Percentiles rank a stretch among this genome's conserved stretches.
These are phyloP conservation scores for Diarsia mendica DNA, from an alignment of 2,888 invertebrate species.

Conservation along the genomic window DNA sequence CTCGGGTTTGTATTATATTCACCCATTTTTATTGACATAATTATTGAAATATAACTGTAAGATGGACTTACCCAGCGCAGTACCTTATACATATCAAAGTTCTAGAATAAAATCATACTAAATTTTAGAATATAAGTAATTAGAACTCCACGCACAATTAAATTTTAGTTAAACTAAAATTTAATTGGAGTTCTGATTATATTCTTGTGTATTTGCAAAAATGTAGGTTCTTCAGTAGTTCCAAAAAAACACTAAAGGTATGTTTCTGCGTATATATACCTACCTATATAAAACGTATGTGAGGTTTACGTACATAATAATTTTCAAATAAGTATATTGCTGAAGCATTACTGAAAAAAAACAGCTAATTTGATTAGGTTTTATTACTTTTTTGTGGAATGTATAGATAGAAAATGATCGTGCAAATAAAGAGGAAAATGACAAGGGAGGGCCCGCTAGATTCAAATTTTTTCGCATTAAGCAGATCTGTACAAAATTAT, in stretches of 20 bases:
- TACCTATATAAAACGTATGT: background rate
- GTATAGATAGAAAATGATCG: conserved; percentile 62
- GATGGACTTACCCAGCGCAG: background rate
- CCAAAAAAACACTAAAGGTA: background rate
- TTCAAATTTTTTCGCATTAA: background rate
- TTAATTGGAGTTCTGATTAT: background rate
- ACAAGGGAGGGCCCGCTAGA: background rate
- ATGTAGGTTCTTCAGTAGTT: background rate
- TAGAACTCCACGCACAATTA: too few species aligned
- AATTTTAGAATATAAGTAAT: too few species aligned
- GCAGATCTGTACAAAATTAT: background rate
- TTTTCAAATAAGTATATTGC: conserved; percentile 12
- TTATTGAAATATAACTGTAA: conserved; percentile 4
- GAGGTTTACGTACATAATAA: conserved; percentile 1
- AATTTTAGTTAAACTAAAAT: too few species aligned
- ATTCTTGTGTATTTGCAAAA: background rate
- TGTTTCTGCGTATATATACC: background rate
- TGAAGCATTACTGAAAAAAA: conserved; percentile 22
- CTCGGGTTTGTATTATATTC: background rate
- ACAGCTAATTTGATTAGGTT: conserved; percentile 11
- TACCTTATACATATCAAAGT: background rate
- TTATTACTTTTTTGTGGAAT: conserved; percentile 62
- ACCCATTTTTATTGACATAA: background rate
- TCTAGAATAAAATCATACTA: background rate
- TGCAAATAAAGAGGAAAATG: conserved; percentile 45